phyloP scores from a whole-genome alignment of 1,140 invertebrate genomes.

The Fopius arisanus region DNA sequence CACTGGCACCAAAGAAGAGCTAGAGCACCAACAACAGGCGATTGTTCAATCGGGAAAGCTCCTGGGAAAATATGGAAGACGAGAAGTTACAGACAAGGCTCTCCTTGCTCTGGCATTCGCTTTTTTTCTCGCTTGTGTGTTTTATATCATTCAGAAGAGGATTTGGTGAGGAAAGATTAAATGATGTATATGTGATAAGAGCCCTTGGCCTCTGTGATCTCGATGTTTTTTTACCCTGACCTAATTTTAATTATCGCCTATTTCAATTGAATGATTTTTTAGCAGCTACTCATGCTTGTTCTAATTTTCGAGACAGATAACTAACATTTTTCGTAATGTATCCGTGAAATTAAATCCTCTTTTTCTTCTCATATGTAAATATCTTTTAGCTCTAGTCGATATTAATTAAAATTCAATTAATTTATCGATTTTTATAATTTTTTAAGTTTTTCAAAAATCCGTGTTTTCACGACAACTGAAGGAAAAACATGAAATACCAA shows the following conservation, averaged over 20 bases:
- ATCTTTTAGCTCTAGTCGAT: too few species aligned
- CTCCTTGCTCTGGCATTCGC: slow-evolving; percentile 88
- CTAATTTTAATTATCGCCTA: too few species aligned
- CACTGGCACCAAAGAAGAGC: slow-evolving; percentile 82
- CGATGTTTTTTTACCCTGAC: not conserved
- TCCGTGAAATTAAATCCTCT: too few species aligned
- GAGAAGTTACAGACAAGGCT: slow-evolving; percentile 95
- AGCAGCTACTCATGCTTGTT: not conserved
- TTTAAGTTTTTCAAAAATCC: too few species aligned
- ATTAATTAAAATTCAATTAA: too few species aligned
- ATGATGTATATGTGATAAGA: not conserved
- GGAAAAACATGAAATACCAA: too few species aligned
- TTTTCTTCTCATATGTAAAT: too few species aligned
- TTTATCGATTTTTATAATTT: too few species aligned
- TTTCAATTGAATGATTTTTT: not conserved
- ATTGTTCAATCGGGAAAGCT: slow-evolving; percentile 90
- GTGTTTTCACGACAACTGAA: too few species aligned
- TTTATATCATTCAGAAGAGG: slow-evolving; percentile 91
- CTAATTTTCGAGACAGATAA: too few species aligned
- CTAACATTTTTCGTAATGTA: too few species aligned
- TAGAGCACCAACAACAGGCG: slow-evolving; percentile 84
- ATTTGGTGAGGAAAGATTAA: slow-evolving; percentile 54
- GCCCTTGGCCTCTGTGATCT: not conserved
- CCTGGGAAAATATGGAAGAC: slow-evolving; percentile 90
- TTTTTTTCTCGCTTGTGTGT: slow-evolving; percentile 91